A percentile compares a stretch with the other conserved stretches of the same genome.
Conservation (phyloP, 2,113 vertebrate species). For the Verasper variegatus region DNA sequence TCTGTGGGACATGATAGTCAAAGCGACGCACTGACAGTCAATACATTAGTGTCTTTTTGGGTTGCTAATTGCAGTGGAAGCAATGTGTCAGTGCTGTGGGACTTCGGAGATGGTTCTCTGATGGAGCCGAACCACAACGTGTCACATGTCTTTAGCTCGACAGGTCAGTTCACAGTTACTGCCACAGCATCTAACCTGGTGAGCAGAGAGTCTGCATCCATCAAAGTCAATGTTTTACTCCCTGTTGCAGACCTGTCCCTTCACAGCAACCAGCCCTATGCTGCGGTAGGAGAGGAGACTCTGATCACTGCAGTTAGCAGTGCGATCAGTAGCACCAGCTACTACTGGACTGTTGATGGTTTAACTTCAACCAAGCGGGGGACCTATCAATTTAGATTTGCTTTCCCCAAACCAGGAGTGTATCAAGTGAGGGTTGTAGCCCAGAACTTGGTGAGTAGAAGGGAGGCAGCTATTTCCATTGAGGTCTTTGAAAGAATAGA, state of each 20-base stretch:
- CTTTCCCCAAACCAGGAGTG: constrained; percentile 73
- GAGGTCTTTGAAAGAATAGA: constrained; percentile 79
- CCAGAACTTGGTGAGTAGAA: constrained; percentile 72
- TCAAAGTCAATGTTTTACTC: constrained; percentile 67
- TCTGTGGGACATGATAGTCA: constrained; percentile 55
- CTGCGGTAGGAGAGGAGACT: constrained; percentile 68
- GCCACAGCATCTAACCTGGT: constrained; percentile 77
- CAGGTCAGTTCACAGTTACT: constrained; percentile 71
- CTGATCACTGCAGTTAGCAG: constrained; percentile 69
- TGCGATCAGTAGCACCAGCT: constrained; percentile 61
- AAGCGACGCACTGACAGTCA: constrained; percentile 57
- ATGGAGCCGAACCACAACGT: constrained; percentile 45
- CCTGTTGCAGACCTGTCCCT: constrained; percentile 71
- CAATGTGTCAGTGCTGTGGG: constrained; percentile 77
- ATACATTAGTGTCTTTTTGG: constrained; percentile 71
- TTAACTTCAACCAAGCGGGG: constrained; percentile 47
- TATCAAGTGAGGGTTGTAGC: constrained; percentile 72
- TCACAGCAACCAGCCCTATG: constrained; percentile 53
- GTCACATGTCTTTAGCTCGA: constrained; percentile 72
- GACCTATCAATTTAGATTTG: constrained; percentile 60
- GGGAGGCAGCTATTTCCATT: constrained; percentile 63
- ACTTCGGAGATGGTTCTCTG: constrained; percentile 81
- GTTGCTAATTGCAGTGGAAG: constrained; percentile 62
- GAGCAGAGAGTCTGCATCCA: constrained; percentile 60
- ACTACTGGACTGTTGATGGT: constrained; percentile 77